These are phyloP conservation scores for Sorex fumeus DNA, from an alignment of 2,113 vertebrate species.

Conservation along the genomic window DNA sequence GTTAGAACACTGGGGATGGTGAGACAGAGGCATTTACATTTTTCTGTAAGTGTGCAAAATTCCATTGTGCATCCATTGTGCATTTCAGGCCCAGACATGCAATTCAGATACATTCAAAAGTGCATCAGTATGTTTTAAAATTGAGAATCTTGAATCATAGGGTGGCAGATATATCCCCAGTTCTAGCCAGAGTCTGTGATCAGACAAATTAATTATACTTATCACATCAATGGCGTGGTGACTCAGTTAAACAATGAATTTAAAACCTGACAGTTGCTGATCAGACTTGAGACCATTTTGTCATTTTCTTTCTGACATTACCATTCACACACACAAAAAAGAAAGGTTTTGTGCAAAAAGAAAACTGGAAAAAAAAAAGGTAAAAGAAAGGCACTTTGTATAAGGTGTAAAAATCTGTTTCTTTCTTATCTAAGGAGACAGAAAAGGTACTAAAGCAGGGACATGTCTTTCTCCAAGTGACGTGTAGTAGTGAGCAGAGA, in stretches of 20 bases:
- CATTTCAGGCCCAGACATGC: background rate
- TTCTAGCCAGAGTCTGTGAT: conserved; percentile 24
- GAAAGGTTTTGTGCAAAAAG: conserved; percentile 46
- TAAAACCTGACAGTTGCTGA: conserved; percentile 23
- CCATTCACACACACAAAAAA: conserved; percentile 48
- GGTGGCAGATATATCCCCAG: background rate
- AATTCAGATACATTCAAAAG: conserved; percentile 39
- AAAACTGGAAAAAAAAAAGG: conserved; percentile 29
- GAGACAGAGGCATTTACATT: conserved; percentile 9
- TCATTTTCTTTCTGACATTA: conserved; percentile 35
- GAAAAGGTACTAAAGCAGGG: conserved; percentile 1
- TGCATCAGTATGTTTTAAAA: background rate
- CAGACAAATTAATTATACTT: conserved; percentile 22
- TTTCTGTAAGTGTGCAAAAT: background rate
- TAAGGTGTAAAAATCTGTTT: conserved; percentile 41
- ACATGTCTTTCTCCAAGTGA: background rate
- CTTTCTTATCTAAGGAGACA: conserved; percentile 46
- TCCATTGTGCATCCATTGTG: background rate
- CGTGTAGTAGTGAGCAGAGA: background rate
- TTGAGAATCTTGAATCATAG: background rate
- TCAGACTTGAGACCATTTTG: background rate
- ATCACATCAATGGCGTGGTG: conserved; percentile 16
- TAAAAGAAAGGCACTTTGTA: conserved; percentile 78
- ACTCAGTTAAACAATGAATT: conserved; percentile 1
- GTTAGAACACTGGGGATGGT: background rate